phyloP scores from a whole-genome alignment of 1,140 invertebrate species.

The Phortica variegata region DNA sequence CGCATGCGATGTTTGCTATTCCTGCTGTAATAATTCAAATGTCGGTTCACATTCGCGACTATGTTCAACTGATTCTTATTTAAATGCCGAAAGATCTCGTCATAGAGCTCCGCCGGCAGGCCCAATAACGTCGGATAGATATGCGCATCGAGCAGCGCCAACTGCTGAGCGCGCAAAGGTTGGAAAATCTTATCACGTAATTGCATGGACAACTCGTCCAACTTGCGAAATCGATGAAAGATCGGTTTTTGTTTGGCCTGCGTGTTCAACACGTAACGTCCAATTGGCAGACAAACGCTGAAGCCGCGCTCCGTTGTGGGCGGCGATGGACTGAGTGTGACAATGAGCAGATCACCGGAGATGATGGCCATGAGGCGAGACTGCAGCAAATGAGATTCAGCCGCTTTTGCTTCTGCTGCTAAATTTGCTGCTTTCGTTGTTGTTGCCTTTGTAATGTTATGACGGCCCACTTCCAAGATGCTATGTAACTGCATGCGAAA shows the following conservation, averaged over 20 bases:
- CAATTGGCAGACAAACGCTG: slow-evolving; percentile 35
- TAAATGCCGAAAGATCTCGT: slow-evolving; percentile 34
- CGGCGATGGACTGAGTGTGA: slow-evolving; percentile 30
- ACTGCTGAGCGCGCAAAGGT: slow-evolving; percentile 36
- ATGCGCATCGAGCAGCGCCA: slow-evolving; percentile 16
- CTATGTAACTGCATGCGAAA: slow-evolving; percentile 25
- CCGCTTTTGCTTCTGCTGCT: neutral
- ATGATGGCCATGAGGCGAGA: slow-evolving; percentile 24
- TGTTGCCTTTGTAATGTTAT: neutral
- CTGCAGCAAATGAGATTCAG: slow-evolving; percentile 6
- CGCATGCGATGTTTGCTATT: slow-evolving; percentile 2
- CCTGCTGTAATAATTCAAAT: slow-evolving; percentile 18
- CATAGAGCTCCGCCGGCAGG: slow-evolving; percentile 32
- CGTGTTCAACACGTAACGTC: slow-evolving; percentile 35
- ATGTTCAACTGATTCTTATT: slow-evolving; percentile 29
- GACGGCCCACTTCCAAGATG: slow-evolving; percentile 3
- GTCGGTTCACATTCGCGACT: slow-evolving; percentile 34
- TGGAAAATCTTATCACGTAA: slow-evolving; percentile 42
- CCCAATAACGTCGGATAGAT: slow-evolving; percentile 31
- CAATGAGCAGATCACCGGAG: slow-evolving; percentile 36
- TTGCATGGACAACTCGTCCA: slow-evolving; percentile 30
- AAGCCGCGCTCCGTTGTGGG: slow-evolving; percentile 19
- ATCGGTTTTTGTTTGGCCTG: slow-evolving; percentile 25
- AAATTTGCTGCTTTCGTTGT: slow-evolving; percentile 3
- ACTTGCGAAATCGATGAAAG: slow-evolving; percentile 31